Evolutionary conservation across 2,113 vertebrate genomes (phyloP).

Genomic region (Typhlomys cinereus): DNA sequence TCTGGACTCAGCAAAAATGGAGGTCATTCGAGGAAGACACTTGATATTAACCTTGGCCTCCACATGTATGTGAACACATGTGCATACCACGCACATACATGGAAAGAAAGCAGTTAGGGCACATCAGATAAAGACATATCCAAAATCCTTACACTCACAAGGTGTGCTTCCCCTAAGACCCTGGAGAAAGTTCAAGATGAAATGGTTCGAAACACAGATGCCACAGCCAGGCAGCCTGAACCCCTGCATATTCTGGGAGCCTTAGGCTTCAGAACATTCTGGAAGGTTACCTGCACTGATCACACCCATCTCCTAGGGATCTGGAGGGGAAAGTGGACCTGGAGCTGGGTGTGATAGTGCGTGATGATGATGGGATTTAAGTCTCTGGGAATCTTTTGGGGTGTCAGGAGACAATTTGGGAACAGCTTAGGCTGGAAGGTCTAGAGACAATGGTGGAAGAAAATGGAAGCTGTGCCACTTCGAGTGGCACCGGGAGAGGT

Average conservation of each 20-base stretch:
- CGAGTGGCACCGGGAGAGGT: neutral
- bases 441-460: neutral
- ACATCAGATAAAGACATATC: too few species aligned
- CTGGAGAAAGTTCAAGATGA: too few species aligned
- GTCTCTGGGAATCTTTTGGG: neutral
- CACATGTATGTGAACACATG: neutral
- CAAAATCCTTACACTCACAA: neutral
- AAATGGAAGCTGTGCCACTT: neutral
- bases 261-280: neutral
- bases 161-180: neutral
- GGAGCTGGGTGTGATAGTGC: neutral
- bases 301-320: neutral
- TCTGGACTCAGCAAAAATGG: neutral
- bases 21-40: too few species aligned
- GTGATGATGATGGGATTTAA: neutral
- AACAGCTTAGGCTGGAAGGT: neutral
- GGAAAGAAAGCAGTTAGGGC: too few species aligned
- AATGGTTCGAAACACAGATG: neutral
- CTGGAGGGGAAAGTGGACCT: too few species aligned
- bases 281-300: rapidly evolving
- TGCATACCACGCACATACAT: neutral
- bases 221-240: neutral
- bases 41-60: neutral
- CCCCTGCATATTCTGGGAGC: neutral
- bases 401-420: neutral